phyloP scores from a whole-genome alignment of 2,113 vertebrate species.

The Oophaga pumilio region DNA sequence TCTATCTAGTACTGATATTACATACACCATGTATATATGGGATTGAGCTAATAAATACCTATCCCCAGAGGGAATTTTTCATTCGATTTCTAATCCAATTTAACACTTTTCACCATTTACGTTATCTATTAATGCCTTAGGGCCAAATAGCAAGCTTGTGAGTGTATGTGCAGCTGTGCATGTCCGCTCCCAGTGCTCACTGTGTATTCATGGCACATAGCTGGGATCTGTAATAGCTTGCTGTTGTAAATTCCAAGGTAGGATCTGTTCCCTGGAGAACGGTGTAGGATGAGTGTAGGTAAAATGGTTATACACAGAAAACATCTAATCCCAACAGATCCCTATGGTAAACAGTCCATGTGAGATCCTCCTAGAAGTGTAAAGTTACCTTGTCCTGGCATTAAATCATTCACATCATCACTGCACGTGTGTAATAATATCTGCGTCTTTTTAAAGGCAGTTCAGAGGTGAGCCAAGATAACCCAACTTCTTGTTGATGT shows the following conservation, averaged over 20 bases:
- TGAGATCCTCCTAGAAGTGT: neutral
- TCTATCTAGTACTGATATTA: neutral
- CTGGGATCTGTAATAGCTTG: neutral
- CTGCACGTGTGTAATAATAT: neutral
- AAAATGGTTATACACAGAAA: neutral
- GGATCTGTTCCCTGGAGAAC: neutral
- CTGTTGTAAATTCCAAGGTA: conserved; percentile 9
- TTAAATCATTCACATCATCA: neutral
- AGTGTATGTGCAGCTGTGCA: neutral
- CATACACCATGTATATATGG: neutral
- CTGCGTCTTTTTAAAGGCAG: neutral
- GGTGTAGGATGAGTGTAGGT: neutral
- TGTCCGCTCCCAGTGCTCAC: neutral
- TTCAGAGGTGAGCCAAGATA: too few species aligned
- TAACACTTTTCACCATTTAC: neutral
- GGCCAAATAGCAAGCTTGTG: neutral
- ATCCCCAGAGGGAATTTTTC: neutral
- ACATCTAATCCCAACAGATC: conserved; percentile 6
- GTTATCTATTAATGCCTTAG: conserved; percentile 16
- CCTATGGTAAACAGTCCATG: conserved; percentile 4
- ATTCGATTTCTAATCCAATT: neutral
- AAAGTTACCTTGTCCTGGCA: neutral
- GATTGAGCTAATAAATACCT: neutral
- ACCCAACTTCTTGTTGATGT: neutral
- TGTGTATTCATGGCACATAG: conserved; percentile 1